phyloP scores from a whole-genome alignment of 2,113 vertebrate species.

The Acanthochromis polyacanthus region DNA sequence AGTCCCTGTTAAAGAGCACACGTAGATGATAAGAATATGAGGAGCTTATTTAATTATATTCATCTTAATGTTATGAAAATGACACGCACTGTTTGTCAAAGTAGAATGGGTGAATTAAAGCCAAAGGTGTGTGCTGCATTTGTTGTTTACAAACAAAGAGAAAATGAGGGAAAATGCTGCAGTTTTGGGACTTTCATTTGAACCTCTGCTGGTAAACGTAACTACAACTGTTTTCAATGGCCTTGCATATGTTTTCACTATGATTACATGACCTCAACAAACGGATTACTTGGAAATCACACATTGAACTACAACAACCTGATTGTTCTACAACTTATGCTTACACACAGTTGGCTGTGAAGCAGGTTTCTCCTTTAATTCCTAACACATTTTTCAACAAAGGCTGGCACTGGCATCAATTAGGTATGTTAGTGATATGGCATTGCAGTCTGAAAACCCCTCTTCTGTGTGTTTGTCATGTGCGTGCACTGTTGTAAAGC shows the following conservation, averaged over 20 bases:
- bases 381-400: not conserved
- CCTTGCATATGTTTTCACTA: not conserved
- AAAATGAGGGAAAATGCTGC: not conserved
- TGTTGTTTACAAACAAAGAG: too few relatives aligned
- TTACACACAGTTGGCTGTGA: conserved; percentile 3
- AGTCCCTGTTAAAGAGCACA: too few relatives aligned
- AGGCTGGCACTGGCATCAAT: not conserved
- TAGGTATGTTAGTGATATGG: not conserved
- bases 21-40: too few relatives aligned
- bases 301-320: not conserved
- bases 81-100: too few relatives aligned
- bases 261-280: too few relatives aligned
- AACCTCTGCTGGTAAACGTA: not conserved
- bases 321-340: not conserved
- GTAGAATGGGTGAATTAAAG: too few relatives aligned
- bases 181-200: not conserved
- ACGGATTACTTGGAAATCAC: too few relatives aligned
- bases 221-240: not conserved
- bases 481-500: not conserved
- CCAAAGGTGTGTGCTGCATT: too few relatives aligned
- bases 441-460: not conserved
- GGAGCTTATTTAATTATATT: too few relatives aligned
- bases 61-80: too few relatives aligned
- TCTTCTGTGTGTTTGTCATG: not conserved
- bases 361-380: not conserved